phyloP scores from a whole-genome alignment of 2,888 invertebrate species.

The Neria commutata region DNA sequence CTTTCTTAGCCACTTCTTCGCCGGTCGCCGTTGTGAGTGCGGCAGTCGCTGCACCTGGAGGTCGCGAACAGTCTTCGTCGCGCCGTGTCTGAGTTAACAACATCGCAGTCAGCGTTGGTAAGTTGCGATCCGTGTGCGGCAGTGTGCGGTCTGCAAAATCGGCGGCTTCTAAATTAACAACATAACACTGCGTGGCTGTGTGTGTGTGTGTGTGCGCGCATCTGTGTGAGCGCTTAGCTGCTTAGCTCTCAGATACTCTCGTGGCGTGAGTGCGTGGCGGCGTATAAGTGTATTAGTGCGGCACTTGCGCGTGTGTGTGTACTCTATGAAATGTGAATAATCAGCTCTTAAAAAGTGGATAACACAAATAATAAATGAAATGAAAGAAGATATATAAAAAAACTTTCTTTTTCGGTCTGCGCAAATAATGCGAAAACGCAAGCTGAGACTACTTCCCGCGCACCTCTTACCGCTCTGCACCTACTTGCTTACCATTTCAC shows the following conservation, averaged over 20 bases:
- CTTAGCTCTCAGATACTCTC: too few relatives aligned
- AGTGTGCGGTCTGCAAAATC: not conserved
- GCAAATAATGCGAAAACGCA: constrained; percentile 11
- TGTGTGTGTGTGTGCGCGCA: constrained; percentile 16
- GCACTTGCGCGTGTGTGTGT: constrained; percentile 37
- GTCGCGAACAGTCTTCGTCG: constrained; percentile 34
- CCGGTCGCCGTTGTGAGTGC: not conserved
- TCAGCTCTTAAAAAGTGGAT: constrained; percentile 7
- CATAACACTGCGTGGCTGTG: not conserved
- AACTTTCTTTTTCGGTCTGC: constrained; percentile 28
- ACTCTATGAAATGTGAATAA: constrained; percentile 56
- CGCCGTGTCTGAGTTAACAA: constrained; percentile 38
- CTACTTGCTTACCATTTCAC: too few relatives aligned
- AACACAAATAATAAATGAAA: constrained; percentile 19
- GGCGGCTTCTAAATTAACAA: not conserved
- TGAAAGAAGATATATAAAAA: constrained; percentile 13
- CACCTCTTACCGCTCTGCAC: too few relatives aligned
- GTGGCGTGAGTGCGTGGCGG: not conserved
- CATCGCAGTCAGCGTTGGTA: constrained; percentile 26
- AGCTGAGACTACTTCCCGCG: too few relatives aligned
- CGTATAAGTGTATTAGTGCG: not conserved
- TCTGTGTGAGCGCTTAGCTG: constrained; percentile 4
- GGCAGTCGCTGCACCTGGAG: constrained; percentile 7
- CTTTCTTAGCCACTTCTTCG: constrained; percentile 32
- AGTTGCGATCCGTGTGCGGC: constrained; percentile 10